Percentiles rank a stretch among this genome's conserved stretches.
Evolutionary conservation across 2,113 vertebrate genomes (phyloP).

Genomic region (Dendrocopos noguchii): DNA sequence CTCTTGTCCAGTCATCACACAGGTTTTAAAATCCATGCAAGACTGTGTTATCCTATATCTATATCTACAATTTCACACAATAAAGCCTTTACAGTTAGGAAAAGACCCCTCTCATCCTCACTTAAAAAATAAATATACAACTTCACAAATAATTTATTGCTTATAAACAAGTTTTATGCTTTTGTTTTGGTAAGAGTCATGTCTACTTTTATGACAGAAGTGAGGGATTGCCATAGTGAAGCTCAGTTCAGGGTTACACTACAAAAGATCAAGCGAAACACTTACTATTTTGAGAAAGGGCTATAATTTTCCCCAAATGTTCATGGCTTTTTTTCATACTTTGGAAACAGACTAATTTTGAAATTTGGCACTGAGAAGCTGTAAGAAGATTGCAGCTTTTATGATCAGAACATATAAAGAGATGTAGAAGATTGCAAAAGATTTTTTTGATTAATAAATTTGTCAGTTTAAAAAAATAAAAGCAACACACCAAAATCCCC

Average conservation of each 20-base stretch:
- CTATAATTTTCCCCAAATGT: neutral
- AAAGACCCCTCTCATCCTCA: neutral
- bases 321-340: neutral
- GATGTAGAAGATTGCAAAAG: neutral
- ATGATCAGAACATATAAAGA: neutral
- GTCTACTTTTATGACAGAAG: neutral
- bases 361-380: neutral
- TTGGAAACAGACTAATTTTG: neutral
- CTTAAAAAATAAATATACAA: neutral
- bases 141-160: neutral
- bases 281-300: neutral
- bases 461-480: neutral
- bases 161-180: neutral
- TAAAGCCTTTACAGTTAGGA: neutral
- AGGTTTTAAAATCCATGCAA: neutral
- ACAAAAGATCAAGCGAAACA: neutral
- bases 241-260: rapidly evolving
- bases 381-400: neutral
- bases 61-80: neutral
- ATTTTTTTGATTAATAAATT: neutral
- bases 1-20: neutral
- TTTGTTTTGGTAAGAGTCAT: neutral
- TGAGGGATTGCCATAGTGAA: neutral
- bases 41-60: neutral
- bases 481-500: too few relatives aligned